phyloP scores from a whole-genome alignment of 2,888 invertebrate species.

The Norana najaformis region DNA sequence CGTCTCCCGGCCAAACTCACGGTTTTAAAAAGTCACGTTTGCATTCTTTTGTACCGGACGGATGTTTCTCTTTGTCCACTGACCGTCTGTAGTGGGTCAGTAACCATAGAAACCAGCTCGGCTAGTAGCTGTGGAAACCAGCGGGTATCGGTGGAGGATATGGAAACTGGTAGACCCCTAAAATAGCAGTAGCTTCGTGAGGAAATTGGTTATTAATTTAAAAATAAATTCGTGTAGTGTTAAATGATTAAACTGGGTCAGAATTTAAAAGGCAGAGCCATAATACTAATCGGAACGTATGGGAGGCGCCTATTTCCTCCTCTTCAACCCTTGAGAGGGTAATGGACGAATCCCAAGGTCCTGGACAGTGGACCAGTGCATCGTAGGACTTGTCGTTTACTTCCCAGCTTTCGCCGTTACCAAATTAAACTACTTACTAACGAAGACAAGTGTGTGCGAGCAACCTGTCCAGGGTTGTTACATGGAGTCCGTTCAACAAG shows the following conservation, averaged over 20 bases:
- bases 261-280: background rate
- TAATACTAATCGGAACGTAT: too few relatives aligned
- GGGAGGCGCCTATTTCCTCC: too few relatives aligned
- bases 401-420: too few relatives aligned
- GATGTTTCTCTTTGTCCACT: background rate
- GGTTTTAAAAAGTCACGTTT: background rate
- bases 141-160: background rate
- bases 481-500: too few relatives aligned
- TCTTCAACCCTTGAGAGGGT: too few relatives aligned
- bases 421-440: too few relatives aligned
- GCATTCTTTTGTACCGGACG: background rate
- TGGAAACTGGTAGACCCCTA: constrained; percentile 8
- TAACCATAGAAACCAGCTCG: background rate
- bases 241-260: background rate
- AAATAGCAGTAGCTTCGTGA: background rate
- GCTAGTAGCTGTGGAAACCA: constrained; percentile 19
- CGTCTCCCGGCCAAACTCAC: background rate
- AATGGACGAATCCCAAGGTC: too few relatives aligned
- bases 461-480: too few relatives aligned
- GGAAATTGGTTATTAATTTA: background rate
- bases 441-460: too few relatives aligned
- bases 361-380: too few relatives aligned
- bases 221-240: too few relatives aligned
- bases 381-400: too few relatives aligned
- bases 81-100: background rate